These are phyloP conservation scores for Heteromormyrus szaboi DNA, from an alignment of 2,797 vertebrate species.

Conservation along the genomic window DNA sequence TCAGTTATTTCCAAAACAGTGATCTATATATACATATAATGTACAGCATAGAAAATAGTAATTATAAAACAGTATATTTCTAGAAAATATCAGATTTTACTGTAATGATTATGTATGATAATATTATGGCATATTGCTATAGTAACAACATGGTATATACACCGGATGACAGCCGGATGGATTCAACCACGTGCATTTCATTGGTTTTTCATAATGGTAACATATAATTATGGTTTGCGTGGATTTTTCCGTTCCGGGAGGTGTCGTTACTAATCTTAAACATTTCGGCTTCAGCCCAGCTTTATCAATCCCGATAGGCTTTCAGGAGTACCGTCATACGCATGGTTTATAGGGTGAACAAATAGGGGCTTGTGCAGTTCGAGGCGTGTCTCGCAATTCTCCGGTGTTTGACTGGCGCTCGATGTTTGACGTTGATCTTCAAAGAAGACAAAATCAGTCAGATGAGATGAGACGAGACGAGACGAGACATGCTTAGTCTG, in stretches of 20 bases:
- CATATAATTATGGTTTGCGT: background rate
- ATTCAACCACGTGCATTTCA: background rate
- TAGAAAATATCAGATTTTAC: background rate
- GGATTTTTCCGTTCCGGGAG: background rate
- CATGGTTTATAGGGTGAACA: background rate
- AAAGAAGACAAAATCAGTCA: background rate
- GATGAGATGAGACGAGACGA: background rate
- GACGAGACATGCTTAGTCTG: background rate
- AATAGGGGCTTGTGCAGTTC: background rate
- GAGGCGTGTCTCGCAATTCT: background rate
- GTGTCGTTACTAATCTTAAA: background rate
- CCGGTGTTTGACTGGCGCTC: background rate
- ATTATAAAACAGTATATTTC: background rate
- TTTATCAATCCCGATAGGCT: background rate
- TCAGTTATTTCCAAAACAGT: background rate
- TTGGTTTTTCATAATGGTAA: background rate
- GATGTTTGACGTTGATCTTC: background rate
- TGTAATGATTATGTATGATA: background rate
- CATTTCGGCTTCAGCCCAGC: background rate
- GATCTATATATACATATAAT: background rate
- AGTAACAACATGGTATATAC: background rate
- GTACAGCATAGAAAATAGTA: background rate
- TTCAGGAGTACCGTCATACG: background rate
- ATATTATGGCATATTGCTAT: background rate
- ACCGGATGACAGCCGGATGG: background rate